Conservation (phyloP, 2,888 invertebrate genomes). For the Sipha maydis region DNA sequence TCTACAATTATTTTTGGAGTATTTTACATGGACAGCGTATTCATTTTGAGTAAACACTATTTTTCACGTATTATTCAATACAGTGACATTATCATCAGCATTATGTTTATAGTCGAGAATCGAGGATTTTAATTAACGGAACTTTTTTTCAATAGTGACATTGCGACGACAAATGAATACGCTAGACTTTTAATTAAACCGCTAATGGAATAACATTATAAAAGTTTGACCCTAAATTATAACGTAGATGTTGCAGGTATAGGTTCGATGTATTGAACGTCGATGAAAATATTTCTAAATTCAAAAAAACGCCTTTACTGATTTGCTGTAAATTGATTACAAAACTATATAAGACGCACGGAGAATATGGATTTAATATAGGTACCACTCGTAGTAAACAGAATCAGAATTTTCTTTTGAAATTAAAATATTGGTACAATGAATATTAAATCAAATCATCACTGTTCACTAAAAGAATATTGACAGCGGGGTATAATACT, state of each 20-base stretch:
- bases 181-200: neutral
- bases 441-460: constrained; percentile 14
- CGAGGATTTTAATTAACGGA: neutral
- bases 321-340: neutral
- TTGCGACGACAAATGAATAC: neutral
- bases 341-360: neutral
- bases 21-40: too few relatives aligned
- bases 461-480: neutral
- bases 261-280: neutral
- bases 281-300: too few relatives aligned
- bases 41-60: too few relatives aligned
- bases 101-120: neutral
- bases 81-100: neutral
- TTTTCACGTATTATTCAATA: too few relatives aligned
- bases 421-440: constrained; percentile 1
- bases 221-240: neutral
- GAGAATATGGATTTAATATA: neutral
- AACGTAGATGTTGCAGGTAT: neutral
- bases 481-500: neutral
- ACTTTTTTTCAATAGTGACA: neutral
- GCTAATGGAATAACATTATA: neutral
- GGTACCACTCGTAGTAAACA: neutral
- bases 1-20: too few relatives aligned
- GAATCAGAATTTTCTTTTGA: neutral
- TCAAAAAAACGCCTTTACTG: neutral